Conservation (phyloP, 1,140 invertebrate genomes). For the Whitmania pigra region DNA sequence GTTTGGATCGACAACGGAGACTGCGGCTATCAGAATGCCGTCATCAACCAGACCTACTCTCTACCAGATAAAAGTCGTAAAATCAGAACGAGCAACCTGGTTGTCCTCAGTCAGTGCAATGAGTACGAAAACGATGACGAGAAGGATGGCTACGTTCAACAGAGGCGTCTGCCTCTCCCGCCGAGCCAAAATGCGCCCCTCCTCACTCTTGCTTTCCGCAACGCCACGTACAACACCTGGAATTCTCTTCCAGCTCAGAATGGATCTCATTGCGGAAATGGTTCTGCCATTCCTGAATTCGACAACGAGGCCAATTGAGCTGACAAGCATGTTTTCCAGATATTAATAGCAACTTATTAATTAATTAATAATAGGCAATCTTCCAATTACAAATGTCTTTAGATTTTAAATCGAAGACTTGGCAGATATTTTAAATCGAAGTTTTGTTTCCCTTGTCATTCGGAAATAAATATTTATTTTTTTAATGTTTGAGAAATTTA, state of each 20-base stretch:
- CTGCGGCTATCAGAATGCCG: background rate
- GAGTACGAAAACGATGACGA: constrained; percentile 1
- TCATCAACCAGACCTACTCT: background rate
- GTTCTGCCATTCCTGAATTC: too few species aligned
- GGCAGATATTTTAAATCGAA: too few species aligned
- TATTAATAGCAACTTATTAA: too few species aligned
- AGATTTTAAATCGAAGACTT: too few species aligned
- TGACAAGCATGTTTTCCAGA: too few species aligned
- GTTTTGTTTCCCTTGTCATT: too few species aligned
- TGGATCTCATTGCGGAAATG: too few species aligned
- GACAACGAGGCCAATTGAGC: too few species aligned
- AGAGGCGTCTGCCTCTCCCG: background rate
- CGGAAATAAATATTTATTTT: too few species aligned
- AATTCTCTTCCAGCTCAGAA: background rate
- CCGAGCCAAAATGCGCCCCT: background rate
- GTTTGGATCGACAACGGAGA: constrained; percentile 5
- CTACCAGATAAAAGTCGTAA: background rate
- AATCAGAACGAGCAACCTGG: background rate
- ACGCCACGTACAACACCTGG: constrained; percentile 10
- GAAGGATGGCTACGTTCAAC: background rate
- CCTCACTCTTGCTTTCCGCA: background rate
- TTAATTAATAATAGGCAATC: too few species aligned
- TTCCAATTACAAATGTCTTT: too few species aligned
- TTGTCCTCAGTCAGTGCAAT: background rate
- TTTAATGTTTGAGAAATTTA: too few species aligned